Base-by-base conservation (phyloP, 2,113 vertebrate genomes). In the Osmerus eperlanus region DNA sequence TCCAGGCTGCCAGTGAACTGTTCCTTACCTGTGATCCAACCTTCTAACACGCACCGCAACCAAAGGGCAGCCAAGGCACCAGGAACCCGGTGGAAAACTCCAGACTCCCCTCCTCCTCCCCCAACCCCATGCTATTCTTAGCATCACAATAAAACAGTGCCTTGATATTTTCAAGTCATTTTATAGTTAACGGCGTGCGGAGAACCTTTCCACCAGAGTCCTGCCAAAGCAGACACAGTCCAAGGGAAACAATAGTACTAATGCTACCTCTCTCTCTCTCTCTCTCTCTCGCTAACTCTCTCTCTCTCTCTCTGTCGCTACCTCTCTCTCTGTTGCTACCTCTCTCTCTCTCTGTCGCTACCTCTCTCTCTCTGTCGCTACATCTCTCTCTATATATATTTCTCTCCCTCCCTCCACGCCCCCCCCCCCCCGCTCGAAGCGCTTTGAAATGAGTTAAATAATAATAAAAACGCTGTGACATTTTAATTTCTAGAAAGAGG, bases 221-320 rank as follows among this genome's bases (percentile, higher is more conserved):
- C 83, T 83, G 90, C 90, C 90, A 91, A 88, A 70, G 71, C 47
- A 75, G 76, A 89, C 75, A 67, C 52, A 51, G 74, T 89, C 91
- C 90, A 90, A 86, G 32, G 80, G 84, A 91, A 92, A 90, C 89
- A 91, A 88, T 89, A 86, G 84, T 65, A 85, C 70, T 78, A 86
- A 85, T 78, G 81, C 70, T 71, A 16, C 32, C n/a, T 25, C 73
- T 80, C 65, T 73, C 21, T 64, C 29, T 70, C 56, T 63, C 41
- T 69, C 64, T 58, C 41, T 12, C 53, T 68, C 76, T 73, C 56
- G 72, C 41, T 55, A 76, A 65, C 74, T 70, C 41, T 12, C 41
- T 47, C 41, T 47, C 41, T 47, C 32, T 36, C 32, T 36, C 32
- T 36, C 32, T 36, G 0, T 5, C 32, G 2, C 32, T 36, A 3